A percentile compares a stretch with the other conserved stretches of the same genome.
These are phyloP conservation scores for Ispidina lecontei DNA, from an alignment of 2,797 vertebrate species.

Conservation along the genomic window DNA sequence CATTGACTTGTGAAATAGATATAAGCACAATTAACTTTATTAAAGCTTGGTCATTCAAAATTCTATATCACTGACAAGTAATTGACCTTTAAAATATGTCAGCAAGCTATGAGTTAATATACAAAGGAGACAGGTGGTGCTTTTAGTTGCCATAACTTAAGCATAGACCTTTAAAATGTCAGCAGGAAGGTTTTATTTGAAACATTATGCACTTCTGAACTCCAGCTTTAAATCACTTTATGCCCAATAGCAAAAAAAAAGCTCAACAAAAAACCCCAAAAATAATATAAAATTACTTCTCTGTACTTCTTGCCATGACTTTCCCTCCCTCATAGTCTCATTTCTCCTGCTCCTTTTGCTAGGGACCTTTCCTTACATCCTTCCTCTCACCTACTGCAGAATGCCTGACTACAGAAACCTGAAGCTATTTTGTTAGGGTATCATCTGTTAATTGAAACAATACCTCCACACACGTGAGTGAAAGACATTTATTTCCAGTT, in stretches of 20 bases:
- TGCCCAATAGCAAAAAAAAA: not conserved
- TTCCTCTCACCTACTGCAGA: not conserved
- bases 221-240: not conserved
- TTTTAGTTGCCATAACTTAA: not conserved
- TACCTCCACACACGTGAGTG: not conserved
- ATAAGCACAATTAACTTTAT: not conserved
- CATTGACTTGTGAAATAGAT: not conserved
- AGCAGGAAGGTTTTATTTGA: not conserved
- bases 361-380: not conserved
- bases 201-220: slow-evolving; percentile 2
- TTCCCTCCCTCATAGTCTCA: not conserved
- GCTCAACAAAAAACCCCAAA: no score
- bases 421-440: not conserved
- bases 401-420: not conserved
- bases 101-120: not conserved
- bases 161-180: not conserved
- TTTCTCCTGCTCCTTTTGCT: not conserved
- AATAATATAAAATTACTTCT: not conserved
- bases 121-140: not conserved
- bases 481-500: not conserved
- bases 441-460: not conserved
- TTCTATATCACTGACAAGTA: not conserved
- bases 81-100: not conserved
- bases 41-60: not conserved
- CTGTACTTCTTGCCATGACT: not conserved